These are phyloP conservation scores for Agriopis marginaria DNA, from an alignment of 2,888 invertebrate species.

Conservation along the genomic window DNA sequence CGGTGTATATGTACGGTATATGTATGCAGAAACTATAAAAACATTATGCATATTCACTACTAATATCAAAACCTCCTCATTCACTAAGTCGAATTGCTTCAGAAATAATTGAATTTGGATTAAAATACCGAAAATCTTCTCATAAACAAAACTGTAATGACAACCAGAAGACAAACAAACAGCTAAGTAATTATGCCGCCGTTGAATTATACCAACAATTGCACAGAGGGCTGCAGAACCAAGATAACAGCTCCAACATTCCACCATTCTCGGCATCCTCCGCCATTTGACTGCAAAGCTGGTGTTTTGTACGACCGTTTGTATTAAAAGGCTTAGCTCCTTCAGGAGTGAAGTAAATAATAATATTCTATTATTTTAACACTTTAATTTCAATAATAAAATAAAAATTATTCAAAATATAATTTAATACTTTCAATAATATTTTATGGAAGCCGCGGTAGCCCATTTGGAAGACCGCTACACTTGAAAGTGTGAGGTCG, in stretches of 20 bases:
- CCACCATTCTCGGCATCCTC: constrained; percentile 19
- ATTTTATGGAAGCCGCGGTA: too few species aligned
- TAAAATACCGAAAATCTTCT: background rate
- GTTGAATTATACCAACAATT: constrained; percentile 28
- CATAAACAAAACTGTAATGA: constrained; percentile 1
- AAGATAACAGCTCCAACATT: constrained; percentile 28
- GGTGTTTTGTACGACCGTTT: constrained; percentile 18
- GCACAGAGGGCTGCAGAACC: constrained; percentile 32
- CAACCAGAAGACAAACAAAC: constrained; percentile 24
- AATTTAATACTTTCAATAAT: too few species aligned
- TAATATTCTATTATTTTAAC: too few species aligned
- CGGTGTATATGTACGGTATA: too few species aligned
- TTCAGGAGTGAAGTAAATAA: constrained; percentile 11
- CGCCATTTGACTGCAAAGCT: constrained; percentile 27
- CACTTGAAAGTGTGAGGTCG: too few species aligned
- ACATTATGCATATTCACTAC: too few species aligned
- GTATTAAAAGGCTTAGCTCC: constrained; percentile 24
- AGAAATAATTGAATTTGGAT: background rate
- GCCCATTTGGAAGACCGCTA: too few species aligned
- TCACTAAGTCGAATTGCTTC: background rate
- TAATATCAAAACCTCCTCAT: background rate
- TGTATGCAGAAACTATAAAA: too few species aligned
- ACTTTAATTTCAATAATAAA: too few species aligned
- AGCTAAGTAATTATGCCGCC: constrained; percentile 22
- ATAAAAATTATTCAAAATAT: too few species aligned